phyloP scores from a whole-genome alignment of 2,888 invertebrate species.

The Microctonus hyperodae region DNA sequence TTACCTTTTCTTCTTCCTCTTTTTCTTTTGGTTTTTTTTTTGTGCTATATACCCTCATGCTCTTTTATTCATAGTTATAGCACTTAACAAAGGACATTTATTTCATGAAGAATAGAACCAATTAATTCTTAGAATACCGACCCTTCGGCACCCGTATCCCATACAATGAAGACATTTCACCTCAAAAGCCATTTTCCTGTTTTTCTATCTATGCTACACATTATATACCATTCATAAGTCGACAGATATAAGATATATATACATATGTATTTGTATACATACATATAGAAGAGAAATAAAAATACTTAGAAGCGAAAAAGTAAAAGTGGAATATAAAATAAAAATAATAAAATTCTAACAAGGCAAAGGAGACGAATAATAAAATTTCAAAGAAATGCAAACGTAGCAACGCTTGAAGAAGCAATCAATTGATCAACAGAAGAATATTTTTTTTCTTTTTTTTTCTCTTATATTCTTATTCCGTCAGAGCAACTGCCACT shows the following conservation, averaged over 20 bases:
- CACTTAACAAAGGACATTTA: slow-evolving; percentile 16
- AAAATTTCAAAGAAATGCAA: background rate
- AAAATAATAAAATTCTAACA: slow-evolving; percentile 9
- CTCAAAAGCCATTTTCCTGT: slow-evolving; percentile 5
- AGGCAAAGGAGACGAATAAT: slow-evolving; percentile 8
- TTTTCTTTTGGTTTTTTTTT: background rate
- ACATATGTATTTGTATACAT: no score
- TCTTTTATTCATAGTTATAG: background rate
- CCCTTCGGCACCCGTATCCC: slow-evolving; percentile 4
- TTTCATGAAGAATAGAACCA: slow-evolving; percentile 22
- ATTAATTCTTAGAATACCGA: slow-evolving; percentile 29
- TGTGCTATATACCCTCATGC: background rate
- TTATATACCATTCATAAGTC: background rate
- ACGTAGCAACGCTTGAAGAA: background rate
- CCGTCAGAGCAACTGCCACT: background rate
- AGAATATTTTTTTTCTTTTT: background rate
- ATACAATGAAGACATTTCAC: slow-evolving; percentile 13
- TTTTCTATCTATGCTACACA: slow-evolving; percentile 2
- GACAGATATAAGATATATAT: no score
- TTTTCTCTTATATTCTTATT: background rate
- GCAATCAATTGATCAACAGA: slow-evolving; percentile 2
- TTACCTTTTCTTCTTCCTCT: background rate
- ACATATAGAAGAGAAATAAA: background rate
- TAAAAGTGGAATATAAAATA: background rate
- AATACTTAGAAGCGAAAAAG: background rate